phyloP scores from a whole-genome alignment of 2,888 invertebrate genomes.

The Apamea crenata region DNA sequence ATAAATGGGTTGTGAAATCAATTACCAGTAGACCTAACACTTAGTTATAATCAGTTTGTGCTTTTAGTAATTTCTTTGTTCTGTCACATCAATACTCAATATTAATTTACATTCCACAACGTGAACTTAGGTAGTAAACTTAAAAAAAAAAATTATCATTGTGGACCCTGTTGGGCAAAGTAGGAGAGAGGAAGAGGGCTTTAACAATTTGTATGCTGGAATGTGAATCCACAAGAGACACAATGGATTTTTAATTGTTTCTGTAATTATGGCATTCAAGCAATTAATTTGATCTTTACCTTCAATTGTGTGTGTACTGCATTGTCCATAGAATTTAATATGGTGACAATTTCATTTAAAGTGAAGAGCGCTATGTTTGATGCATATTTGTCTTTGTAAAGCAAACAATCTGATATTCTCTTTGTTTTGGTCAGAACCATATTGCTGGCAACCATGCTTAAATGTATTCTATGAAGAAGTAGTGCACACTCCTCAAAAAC shows the following conservation, averaged over 20 bases:
- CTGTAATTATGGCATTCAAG: background rate
- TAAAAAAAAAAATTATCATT: background rate
- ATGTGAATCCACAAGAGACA: background rate
- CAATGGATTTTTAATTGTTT: background rate
- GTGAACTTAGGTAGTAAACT: background rate
- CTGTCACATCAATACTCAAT: conserved; percentile 10
- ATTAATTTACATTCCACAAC: background rate
- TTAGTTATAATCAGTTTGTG: background rate
- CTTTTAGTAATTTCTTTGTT: background rate
- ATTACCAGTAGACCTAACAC: background rate
- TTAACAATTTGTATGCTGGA: background rate
- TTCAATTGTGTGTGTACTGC: conserved; percentile 81
- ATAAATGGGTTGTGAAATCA: conserved; percentile 53
- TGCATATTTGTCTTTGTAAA: conserved; percentile 85
- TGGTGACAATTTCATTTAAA: conserved; percentile 80
- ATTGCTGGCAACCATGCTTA: conserved; percentile 84
- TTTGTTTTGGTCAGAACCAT: conserved; percentile 82
- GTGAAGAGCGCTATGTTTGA: conserved; percentile 83
- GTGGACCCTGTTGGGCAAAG: background rate
- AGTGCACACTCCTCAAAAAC: conserved; percentile 84
- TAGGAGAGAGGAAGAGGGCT: background rate
- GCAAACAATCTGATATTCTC: conserved; percentile 79
- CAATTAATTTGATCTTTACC: conserved; percentile 69
- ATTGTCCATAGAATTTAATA: conserved; percentile 85
- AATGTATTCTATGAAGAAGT: conserved; percentile 84